These are phyloP conservation scores for Larimichthys crocea DNA, from an alignment of 2,113 vertebrate genomes.

Conservation along the genomic window DNA sequence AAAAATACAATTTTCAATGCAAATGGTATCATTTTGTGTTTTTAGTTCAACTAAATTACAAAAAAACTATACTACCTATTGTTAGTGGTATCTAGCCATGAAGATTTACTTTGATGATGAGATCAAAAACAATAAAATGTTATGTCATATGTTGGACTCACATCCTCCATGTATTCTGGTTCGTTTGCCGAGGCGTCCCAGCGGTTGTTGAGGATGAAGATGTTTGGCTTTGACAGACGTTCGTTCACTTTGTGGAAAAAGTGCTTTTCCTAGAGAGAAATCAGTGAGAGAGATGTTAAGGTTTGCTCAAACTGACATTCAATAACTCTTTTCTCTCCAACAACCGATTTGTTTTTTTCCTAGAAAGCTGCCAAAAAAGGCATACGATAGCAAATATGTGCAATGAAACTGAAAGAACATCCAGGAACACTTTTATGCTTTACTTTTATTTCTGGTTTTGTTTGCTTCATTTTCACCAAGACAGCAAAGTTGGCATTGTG, in stretches of 20 bases:
- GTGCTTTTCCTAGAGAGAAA: slow-evolving; percentile 90
- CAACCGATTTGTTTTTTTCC: background rate
- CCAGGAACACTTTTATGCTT: background rate
- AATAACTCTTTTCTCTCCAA: too few relatives aligned
- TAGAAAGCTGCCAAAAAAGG: background rate
- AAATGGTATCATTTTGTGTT: too few relatives aligned
- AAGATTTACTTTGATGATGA: background rate
- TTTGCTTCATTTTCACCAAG: background rate
- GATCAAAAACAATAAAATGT: background rate
- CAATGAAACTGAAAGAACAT: background rate
- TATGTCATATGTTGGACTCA: slow-evolving; percentile 78
- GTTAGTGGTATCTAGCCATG: too few relatives aligned
- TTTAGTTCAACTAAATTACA: too few relatives aligned
- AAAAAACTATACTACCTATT: background rate
- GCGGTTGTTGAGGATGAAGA: slow-evolving; percentile 98
- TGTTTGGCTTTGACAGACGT: slow-evolving; percentile 96
- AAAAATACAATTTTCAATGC: too few relatives aligned
- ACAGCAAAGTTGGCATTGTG: background rate
- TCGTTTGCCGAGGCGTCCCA: slow-evolving; percentile 98
- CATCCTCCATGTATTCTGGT: slow-evolving; percentile 98
- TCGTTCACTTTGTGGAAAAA: slow-evolving; percentile 99
- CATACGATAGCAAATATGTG: background rate
- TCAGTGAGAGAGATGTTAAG: background rate
- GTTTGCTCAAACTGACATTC: background rate
- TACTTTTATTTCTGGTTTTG: background rate